These are phyloP conservation scores for Drosophila azteca DNA, from an alignment of 1,140 invertebrate species.

Conservation along the genomic window DNA sequence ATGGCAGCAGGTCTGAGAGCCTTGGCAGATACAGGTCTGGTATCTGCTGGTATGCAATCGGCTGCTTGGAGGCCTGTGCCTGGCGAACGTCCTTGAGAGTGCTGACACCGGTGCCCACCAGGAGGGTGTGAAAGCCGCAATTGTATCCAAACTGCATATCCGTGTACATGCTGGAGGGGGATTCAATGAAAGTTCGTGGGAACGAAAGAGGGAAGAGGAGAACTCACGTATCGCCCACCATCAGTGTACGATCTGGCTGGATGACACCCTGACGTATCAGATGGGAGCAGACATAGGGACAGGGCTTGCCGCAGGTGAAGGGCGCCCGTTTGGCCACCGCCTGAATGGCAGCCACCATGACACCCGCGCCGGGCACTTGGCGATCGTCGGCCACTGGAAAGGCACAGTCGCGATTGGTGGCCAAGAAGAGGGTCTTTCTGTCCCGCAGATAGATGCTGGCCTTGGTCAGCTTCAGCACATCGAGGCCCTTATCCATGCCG, in stretches of 20 bases:
- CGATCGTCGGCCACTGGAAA: constrained; percentile 4
- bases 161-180: constrained; percentile 33
- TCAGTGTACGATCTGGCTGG: constrained; percentile 50
- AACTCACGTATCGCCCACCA: constrained; percentile 63
- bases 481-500: constrained; percentile 39
- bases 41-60: constrained; percentile 44
- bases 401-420: constrained; percentile 50
- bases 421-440: constrained; percentile 34
- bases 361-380: constrained; percentile 24
- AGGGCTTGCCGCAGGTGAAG: constrained; percentile 61
- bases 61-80: constrained; percentile 25
- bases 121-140: constrained; percentile 59
- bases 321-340: constrained; percentile 32
- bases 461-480: constrained; percentile 31
- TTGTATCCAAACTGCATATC: constrained; percentile 64
- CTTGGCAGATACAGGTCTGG: constrained; percentile 49
- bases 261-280: constrained; percentile 42
- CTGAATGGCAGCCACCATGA: constrained; percentile 35
- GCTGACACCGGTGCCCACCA: constrained; percentile 57
- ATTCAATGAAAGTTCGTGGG: not conserved
- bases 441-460: constrained; percentile 43
- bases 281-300: constrained; percentile 40
- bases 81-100: constrained; percentile 27
- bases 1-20: constrained; percentile 46
- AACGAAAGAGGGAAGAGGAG: not conserved